These are phyloP conservation scores for Recurvirostra avosetta DNA, from an alignment of 2,113 vertebrate genomes.

Conservation along the genomic window DNA sequence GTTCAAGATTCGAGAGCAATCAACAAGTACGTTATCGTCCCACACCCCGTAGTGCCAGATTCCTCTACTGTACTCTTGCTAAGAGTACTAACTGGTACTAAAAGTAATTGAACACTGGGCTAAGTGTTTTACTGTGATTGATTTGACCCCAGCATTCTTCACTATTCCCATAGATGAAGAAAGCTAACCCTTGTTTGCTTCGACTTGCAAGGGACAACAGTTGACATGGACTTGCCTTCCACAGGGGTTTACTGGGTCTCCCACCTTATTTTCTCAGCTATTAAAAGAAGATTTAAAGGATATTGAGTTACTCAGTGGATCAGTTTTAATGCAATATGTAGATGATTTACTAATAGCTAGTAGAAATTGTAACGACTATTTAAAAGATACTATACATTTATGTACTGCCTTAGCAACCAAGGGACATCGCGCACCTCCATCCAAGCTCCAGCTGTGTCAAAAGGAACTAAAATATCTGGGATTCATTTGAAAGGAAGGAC, in stretches of 20 bases:
- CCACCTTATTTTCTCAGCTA: neutral
- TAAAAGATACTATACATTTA: neutral
- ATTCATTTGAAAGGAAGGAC: neutral
- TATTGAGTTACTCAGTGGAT: neutral
- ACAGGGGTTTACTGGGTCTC: neutral
- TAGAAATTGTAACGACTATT: neutral
- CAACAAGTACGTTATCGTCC: no score
- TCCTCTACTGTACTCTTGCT: neutral
- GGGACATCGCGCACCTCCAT: accelerated
- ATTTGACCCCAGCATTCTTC: neutral
- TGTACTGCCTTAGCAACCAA: neutral
- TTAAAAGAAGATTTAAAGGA: neutral
- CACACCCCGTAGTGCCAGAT: no score
- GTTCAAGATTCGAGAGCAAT: no score
- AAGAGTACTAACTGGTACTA: no score
- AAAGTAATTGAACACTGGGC: no score
- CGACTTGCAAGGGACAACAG: neutral
- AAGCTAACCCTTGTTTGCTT: neutral
- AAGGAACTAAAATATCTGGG: neutral
- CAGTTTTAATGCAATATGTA: neutral
- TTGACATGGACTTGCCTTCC: neutral
- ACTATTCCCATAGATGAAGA: neutral
- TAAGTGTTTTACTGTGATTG: neutral
- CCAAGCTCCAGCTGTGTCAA: neutral
- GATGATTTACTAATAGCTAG: neutral